Evolutionary conservation across 35 echinoderm and acorn worm genomes (phyloP).

Genomic region (Ophioderma brevispina): DNA sequence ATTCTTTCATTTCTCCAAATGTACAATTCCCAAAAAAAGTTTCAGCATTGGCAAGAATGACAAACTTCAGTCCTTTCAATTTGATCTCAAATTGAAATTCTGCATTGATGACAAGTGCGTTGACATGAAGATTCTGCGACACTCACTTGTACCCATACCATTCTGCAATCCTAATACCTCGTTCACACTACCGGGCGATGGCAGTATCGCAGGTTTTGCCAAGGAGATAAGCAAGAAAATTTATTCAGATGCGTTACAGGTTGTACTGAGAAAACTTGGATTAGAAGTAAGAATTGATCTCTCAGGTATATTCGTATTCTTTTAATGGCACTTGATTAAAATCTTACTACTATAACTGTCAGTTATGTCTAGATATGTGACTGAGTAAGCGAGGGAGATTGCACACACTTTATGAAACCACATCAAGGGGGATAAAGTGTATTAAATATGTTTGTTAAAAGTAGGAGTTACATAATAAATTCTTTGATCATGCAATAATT

Average conservation of each 20-base stretch:
- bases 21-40: no score
- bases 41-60: constrained; percentile 16
- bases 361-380: no score
- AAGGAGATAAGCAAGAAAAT: neutral
- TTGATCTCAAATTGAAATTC: constrained; percentile 1
- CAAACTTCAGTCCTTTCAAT: neutral
- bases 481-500: no score
- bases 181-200: constrained; percentile 26
- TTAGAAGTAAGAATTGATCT: neutral
- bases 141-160: constrained; percentile 9
- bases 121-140: neutral
- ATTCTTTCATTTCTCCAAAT: no score
- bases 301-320: no score
- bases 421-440: no score
- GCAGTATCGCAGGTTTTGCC: neutral
- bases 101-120: constrained; percentile 7
- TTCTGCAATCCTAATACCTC: constrained; percentile 29
- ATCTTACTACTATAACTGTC: no score
- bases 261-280: constrained; percentile 17
- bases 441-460: no score
- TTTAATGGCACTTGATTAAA: no score
- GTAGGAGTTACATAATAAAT: no score
- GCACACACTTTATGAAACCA: no score
- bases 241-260: neutral
- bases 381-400: no score